Evolutionary conservation across 2,888 invertebrate genomes (phyloP).

Genomic region (Vandiemenella viatica): DNA sequence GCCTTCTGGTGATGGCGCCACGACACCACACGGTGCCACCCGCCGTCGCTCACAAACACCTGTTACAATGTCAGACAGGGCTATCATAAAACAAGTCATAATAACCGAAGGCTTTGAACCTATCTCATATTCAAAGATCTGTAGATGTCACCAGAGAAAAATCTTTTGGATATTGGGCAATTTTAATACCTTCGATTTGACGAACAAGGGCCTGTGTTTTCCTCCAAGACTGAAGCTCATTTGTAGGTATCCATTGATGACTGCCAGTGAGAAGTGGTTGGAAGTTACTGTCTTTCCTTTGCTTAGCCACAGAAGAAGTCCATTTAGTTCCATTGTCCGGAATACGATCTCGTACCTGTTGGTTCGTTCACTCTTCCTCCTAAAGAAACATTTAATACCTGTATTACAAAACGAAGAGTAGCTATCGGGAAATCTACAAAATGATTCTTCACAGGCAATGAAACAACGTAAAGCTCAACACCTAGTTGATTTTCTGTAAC

Average conservation of each 20-base stretch:
- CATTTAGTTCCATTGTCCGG: constrained; percentile 49
- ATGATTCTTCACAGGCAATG: too few species aligned
- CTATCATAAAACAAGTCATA: neutral
- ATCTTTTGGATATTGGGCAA: too few species aligned
- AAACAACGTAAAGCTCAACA: too few species aligned
- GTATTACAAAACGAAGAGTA: too few species aligned
- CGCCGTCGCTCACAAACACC: neutral
- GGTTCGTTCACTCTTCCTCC: constrained; percentile 50
- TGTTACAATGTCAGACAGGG: neutral
- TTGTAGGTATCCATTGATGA: constrained; percentile 54
- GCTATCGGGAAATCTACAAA: too few species aligned
- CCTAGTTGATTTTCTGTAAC: too few species aligned
- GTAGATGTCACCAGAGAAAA: too few species aligned
- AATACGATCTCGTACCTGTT: constrained; percentile 60
- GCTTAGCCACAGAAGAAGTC: constrained; percentile 56
- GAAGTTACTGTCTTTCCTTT: constrained; percentile 47
- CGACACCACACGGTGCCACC: neutral
- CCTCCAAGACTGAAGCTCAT: constrained; percentile 51
- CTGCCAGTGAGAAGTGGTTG: constrained; percentile 58
- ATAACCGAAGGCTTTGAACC: neutral
- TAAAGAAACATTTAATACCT: too few species aligned
- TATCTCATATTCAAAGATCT: too few species aligned
- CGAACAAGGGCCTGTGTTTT: constrained; percentile 32
- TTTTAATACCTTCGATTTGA: constrained; percentile 27
- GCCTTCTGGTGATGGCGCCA: neutral